A percentile compares a stretch with the other conserved stretches of the same genome.
Conservation (phyloP, 2,797 vertebrate genomes). For the Crax fasciolata region DNA sequence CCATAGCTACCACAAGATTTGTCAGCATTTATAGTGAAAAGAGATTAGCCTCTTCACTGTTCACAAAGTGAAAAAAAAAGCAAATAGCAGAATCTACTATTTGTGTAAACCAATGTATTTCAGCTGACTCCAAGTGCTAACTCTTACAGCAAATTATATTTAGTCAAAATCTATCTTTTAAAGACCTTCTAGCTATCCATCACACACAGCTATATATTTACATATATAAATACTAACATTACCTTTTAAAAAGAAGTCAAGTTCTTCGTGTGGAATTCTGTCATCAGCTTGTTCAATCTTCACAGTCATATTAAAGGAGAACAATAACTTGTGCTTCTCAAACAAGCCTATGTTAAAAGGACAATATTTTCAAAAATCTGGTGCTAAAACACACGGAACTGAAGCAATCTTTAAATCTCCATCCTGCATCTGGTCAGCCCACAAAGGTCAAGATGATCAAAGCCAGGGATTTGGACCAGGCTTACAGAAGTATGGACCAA, state of each 20-base stretch:
- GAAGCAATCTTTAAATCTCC: not conserved
- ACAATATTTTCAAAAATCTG: not conserved
- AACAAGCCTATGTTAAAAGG: conserved; percentile 88
- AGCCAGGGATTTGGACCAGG: not conserved
- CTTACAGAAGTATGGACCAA: not conserved
- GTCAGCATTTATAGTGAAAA: not conserved
- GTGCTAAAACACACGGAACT: not conserved
- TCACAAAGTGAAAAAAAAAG: not conserved
- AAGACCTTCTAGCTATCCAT: not conserved
- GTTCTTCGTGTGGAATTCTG: conserved; percentile 90
- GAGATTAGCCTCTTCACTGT: not conserved
- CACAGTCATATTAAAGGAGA: conserved; percentile 95
- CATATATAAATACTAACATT: not conserved
- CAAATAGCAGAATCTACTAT: not conserved
- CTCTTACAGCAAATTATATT: not conserved
- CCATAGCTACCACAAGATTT: not conserved
- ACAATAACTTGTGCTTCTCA: conserved; percentile 95
- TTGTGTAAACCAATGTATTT: not conserved
- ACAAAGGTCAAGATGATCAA: not conserved
- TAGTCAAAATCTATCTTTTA: not conserved
- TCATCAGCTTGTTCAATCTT: conserved; percentile 94
- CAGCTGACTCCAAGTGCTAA: not conserved
- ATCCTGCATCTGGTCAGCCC: not conserved
- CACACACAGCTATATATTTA: not conserved
- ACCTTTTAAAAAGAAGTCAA: conserved; percentile 98